Base-by-base conservation (phyloP, 2,113 vertebrate genomes). In the Sinosuthora webbiana region DNA sequence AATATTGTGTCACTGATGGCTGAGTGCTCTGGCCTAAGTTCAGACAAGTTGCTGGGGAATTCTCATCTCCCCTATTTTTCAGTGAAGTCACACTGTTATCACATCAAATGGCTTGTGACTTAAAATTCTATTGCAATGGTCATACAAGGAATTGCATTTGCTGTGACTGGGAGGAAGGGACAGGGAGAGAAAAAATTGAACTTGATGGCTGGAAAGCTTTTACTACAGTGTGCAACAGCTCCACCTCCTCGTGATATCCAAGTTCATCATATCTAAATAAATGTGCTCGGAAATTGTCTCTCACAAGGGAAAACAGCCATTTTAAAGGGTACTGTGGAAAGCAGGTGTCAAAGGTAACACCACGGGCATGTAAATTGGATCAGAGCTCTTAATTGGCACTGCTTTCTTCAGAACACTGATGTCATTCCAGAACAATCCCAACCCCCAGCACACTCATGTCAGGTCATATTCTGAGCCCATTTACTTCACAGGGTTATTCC, bases 311-410 rank as follows among this genome's bases (percentile, higher is more conserved):
- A 92, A 95, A 76, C 75, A 85, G 74, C 78, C 81, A 80, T 95
- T 87, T 93, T 92, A 95, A 95, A 96, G 93, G 93, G 83, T 89
- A 84, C 76, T 73, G 80, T 5, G 89, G 68, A 94, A 93, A 94
- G 88, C 76, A 47, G 37, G 53, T 83, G 90, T 93, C 90, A 95
- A 95, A 96, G 94, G 94, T 96, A 92, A 75, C 76, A 56, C 28
- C 39, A 35, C 1, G 21, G 93, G 65, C 76, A 71, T 81, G 92
- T 78, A 87, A 92, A 95, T 92, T 82, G 76, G 57, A 75, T 87
- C 83, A 90, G 60, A 83, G 69, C 49, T 75, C 73, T 96, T 93
- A 95, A 95, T 27, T 87, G 60, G 56, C 52, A 57, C 71, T 64
- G 90, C 68, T 92, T 93, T 63, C 79, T 93, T 90, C 33, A 68